Conservation (phyloP, 2,888 invertebrate genomes). For the Latrodectus hesperus region DNA sequence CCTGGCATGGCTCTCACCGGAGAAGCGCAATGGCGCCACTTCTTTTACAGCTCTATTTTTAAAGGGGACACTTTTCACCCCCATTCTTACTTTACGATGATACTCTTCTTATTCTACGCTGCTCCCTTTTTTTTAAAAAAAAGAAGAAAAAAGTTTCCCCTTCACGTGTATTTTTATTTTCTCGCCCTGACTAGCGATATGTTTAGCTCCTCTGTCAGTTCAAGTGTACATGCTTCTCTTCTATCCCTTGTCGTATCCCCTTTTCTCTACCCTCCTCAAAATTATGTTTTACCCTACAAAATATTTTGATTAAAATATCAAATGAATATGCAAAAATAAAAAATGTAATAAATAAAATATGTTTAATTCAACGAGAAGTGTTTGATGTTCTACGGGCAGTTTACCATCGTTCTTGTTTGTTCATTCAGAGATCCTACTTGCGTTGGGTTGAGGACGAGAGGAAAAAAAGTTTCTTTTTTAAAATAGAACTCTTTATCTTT, state of each 20-base stretch:
- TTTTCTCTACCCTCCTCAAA: background rate
- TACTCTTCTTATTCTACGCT: constrained; percentile 33
- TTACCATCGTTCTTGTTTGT: no score
- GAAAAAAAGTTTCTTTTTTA: no score
- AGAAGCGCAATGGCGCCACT: constrained; percentile 55
- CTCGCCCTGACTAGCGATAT: constrained; percentile 37
- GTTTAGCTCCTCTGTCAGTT: constrained; percentile 41
- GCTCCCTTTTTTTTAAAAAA: background rate
- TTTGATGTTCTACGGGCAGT: no score
- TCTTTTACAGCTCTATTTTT: constrained; percentile 63
- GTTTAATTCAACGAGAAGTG: no score
- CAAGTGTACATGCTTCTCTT: background rate
- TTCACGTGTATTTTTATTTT: constrained; percentile 61
- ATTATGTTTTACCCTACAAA: no score
- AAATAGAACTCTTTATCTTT: background rate
- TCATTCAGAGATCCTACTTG: constrained; percentile 44
- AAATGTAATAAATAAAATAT: no score
- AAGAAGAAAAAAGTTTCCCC: background rate
- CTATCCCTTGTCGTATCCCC: background rate
- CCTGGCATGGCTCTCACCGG: constrained; percentile 37
- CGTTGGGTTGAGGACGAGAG: constrained; percentile 7
- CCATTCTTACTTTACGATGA: constrained; percentile 51
- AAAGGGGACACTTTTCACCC: constrained; percentile 62
- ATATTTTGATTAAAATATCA: no score
- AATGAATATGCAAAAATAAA: no score